Evolutionary conservation across 2,113 vertebrate genomes (phyloP), one percentile per base, ranked within the genome.

Genomic region (Heterocephalus glaber): DNA sequence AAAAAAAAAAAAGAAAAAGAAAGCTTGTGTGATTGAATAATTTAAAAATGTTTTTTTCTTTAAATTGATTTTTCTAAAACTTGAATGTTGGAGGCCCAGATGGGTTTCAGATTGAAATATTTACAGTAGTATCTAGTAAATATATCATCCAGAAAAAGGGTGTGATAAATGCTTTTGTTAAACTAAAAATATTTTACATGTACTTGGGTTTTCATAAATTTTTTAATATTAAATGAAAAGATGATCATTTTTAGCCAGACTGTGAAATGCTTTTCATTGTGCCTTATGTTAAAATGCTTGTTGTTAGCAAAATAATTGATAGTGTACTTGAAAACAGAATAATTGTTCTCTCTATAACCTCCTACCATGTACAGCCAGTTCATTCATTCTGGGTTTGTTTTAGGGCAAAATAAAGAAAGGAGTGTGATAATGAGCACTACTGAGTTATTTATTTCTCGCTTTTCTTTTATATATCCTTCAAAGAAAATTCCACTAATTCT

Each of bases 321-420:
- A 89, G 19, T 44, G 38, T 56, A 14, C 41, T 92, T n/a, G 54
- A 90, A 88, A 92, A 95, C 72, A 77, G 54, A 28, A 74, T 72
- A 74, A 49, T 86, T 86, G n/a, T 54, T 41, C 38, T 93, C 14
- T 72, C 11, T 44, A 19, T 89, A 58, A 60, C 13, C 38, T 92
- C 33, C 0, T 72, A 49, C 7, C 8, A 17, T 56, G 28, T 63
- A 1, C n/a, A 79, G 52, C 41, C 72, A 80, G 52, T 90, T 89
- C 49, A 92, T 86, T 89, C 11, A n/a, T 72, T 89, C 76, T 94
- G 65, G 47, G 70, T 95, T 95, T 95, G 63, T 70, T 89, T 95
- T 94, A 77, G 28, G 60, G 44, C 11, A 92, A 90, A 90, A 61
- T 52, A 80, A 49, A 28, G 41, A 30, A 65, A 72, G 17, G 14